Base-by-base conservation (phyloP, 1,140 invertebrate species). In the Cephus cinctus region DNA sequence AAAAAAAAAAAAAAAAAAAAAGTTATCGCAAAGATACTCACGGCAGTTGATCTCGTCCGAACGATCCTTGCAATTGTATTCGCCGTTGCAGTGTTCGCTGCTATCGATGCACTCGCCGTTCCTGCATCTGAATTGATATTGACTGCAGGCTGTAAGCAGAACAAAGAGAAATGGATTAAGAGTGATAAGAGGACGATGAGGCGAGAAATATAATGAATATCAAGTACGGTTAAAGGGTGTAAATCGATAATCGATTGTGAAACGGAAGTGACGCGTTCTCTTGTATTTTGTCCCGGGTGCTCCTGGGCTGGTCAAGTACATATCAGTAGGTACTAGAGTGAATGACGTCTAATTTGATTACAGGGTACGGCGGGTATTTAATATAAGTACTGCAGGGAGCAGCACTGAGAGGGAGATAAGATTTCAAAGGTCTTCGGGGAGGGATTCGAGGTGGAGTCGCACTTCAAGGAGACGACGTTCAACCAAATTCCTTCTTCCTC, bases 21-120 rank as follows among this genome's bases (percentile, higher is more conserved):
- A n/a, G n/a, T n/a, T n/a, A n/a, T n/a, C n/a, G n/a, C 35, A 47
- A 42, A 36, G 32, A 52, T 63, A 80, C 78, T 81, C 71, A 81
- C 79, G 69, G 65, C 83, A 85, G 42, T 78, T 76, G 48, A 72
- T 67, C 61, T 86, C 84, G 57, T 86, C 84, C 25, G 83, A 81
- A 48, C 68, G 63, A 34, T 83, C 79, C 14, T 62, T 57, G 63
- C 85, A 87, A 55, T 90, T 83, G 30, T 46, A 27, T 1, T 70
- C 48, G 9, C 80, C 76, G 67, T 91, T 78, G 73, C 89, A 91
- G 19, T 78, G 78, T 39, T 74, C 70, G 42, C 65, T 73, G 11
- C 61, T 60, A 21, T 74, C 79, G 43, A 94, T 83, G 64, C 91
- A 94, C 52, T 79, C 80, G 4, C 83, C 83, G 64, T 84, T 80